Conservation (phyloP, 2,888 invertebrate genomes). For the Drosophila infuscata region DNA sequence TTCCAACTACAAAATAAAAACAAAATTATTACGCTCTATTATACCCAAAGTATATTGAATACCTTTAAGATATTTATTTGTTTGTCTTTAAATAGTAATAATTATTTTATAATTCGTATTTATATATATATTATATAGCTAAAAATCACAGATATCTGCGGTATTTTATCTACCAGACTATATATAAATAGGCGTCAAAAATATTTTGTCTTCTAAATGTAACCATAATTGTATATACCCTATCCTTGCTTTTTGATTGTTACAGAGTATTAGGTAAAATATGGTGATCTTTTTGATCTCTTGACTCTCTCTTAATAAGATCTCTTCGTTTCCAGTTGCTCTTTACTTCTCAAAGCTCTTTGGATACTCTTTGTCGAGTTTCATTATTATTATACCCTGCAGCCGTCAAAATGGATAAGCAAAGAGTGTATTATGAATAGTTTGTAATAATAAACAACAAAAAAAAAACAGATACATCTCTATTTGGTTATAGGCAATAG, state of each 20-base stretch:
- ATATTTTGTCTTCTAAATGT: too few relatives aligned
- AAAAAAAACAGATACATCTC: not conserved
- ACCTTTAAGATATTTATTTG: too few relatives aligned
- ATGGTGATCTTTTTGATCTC: not conserved
- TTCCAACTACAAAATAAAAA: too few relatives aligned
- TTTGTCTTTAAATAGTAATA: too few relatives aligned
- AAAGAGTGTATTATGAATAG: not conserved
- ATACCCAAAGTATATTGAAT: too few relatives aligned
- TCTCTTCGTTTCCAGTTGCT: slow-evolving; percentile 10
- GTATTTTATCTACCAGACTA: too few relatives aligned
- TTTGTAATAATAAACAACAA: not conserved
- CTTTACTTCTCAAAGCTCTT: slow-evolving; percentile 9
- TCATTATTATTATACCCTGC: not conserved
- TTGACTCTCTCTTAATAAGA: not conserved
- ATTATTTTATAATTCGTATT: too few relatives aligned
- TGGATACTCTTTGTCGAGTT: not conserved
- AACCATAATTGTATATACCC: not conserved
- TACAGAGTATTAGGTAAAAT: not conserved
- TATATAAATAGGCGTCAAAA: too few relatives aligned
- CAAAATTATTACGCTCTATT: too few relatives aligned
- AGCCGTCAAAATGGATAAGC: not conserved
- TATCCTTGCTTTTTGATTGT: not conserved
- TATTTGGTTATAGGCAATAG: not conserved
- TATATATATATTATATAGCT: too few relatives aligned
- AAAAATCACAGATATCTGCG: too few relatives aligned